Percentiles rank a stretch among this genome's conserved stretches.
Conservation (phyloP, 2,888 invertebrate species). For the Pteria penguin region DNA sequence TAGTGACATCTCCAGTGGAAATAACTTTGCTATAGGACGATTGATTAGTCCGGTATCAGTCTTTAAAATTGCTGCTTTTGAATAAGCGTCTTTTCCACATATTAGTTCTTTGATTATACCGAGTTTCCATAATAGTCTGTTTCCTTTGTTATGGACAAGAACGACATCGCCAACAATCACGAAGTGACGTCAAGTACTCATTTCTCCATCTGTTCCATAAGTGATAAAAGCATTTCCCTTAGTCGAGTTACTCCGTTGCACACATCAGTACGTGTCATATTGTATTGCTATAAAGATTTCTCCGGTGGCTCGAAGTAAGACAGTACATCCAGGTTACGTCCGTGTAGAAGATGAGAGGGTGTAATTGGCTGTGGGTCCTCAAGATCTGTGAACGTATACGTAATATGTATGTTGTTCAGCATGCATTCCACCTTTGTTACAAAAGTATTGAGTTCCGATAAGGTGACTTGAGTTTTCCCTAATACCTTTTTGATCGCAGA, state of each 20-base stretch:
- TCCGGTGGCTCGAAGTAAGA: background rate
- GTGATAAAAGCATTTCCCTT: background rate
- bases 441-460: no score
- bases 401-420: no score
- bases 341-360: no score
- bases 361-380: no score
- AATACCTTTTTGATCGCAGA: no score
- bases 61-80: background rate
- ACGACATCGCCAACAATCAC: background rate
- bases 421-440: no score
- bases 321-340: no score
- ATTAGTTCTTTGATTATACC: no score
- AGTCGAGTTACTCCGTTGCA: background rate
- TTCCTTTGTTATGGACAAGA: no score
- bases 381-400: no score
- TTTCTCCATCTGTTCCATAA: constrained; percentile 3
- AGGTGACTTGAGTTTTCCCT: no score
- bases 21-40: background rate
- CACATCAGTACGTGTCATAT: constrained; percentile 2
- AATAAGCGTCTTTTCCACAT: background rate
- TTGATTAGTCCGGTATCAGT: background rate
- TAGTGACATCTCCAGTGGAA: constrained; percentile 2
- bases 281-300: background rate
- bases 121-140: constrained; percentile 1
- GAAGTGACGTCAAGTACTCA: background rate